Base-by-base conservation (phyloP, 2,113 vertebrate species). In the Coregonus clupeaformis region DNA sequence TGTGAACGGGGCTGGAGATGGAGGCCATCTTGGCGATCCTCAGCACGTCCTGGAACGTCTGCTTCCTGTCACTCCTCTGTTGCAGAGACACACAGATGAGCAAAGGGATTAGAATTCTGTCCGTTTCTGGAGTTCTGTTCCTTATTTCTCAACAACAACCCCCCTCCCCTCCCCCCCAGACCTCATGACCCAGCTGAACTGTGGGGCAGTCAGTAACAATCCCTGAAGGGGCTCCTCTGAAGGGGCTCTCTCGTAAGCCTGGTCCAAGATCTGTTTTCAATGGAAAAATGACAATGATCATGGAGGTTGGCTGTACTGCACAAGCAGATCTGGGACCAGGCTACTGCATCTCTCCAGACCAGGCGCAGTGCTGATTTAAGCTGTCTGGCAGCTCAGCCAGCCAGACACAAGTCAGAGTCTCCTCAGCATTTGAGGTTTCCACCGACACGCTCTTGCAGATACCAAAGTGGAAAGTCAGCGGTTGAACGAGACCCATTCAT, bases 1-100 rank as follows among this genome's bases (percentile, higher is more conserved):
- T 18, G 49, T 52, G 68, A 88, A 88, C 80, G 63, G 76, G 45
- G 27, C 65, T n/a, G 69, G 77, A 70, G 49, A 18, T 1, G 4
- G 77, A 73, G 89, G 87, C 85, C 90, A 88, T 85, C 78, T 80
- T 89, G 73, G 70, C 16, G 79, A 2, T 82, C 74, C 0, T 73
- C 79, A 1, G 79, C 77, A 82, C 77, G 80, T 75, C 60, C 87
- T 66, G 87, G 88, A 89, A 89, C 85, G 30, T 32, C 82, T 62
- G 79, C 62, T 60, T 74, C 14, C 49, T 18, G 49, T 52, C 68
- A 78, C 76, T 74, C 47, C 77, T 87, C 94, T 95, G 49, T 52
- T 16, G 92, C 49, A 73, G 2, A 14, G 73, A 90, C 45, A 82
- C 25, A 86, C 77, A 87, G 79, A 86, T 30, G 79, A 80, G 77